Evolutionary conservation across 1,140 invertebrate species (phyloP).

Genomic region (Ganaspis sp.): DNA sequence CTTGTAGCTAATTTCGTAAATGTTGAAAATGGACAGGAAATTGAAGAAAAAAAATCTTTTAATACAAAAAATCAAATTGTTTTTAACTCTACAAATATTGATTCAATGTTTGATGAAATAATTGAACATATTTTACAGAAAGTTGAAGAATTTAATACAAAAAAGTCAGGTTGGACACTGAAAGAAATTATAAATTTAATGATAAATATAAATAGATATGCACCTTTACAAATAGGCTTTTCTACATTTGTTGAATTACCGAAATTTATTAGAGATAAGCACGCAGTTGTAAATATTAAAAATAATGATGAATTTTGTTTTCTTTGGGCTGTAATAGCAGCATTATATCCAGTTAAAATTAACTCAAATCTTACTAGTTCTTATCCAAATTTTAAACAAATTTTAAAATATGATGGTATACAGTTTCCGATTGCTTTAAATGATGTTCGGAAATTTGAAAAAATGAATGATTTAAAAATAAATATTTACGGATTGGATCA

Average conservation of each 20-base stretch:
- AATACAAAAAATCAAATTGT: slow-evolving; percentile 42
- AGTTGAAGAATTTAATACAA: slow-evolving; percentile 45
- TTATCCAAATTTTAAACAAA: slow-evolving; percentile 58
- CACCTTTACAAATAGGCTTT: slow-evolving; percentile 53
- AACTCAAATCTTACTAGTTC: slow-evolving; percentile 53
- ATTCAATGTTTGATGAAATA: slow-evolving; percentile 43
- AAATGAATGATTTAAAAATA: slow-evolving; percentile 44
- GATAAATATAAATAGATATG: slow-evolving; percentile 55
- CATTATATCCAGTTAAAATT: slow-evolving; percentile 57
- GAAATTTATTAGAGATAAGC: slow-evolving; percentile 61
- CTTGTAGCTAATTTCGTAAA: background rate
- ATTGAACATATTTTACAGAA: slow-evolving; percentile 38
- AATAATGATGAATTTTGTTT: slow-evolving; percentile 68
- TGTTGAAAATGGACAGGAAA: background rate
- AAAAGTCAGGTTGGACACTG: slow-evolving; percentile 39
- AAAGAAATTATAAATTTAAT: slow-evolving; percentile 44
- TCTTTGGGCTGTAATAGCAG: slow-evolving; percentile 63
- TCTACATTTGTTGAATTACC: slow-evolving; percentile 61
- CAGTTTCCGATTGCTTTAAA: slow-evolving; percentile 66
- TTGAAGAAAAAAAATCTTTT: slow-evolving; percentile 49
- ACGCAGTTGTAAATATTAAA: slow-evolving; percentile 67
- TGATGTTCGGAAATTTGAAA: slow-evolving; percentile 68
- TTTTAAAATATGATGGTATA: slow-evolving; percentile 65
- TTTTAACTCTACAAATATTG: slow-evolving; percentile 37
- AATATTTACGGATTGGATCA: no score